These are phyloP conservation scores for Zoanthus solanderi DNA, from an alignment of 92 coral and sea anemone species.

Conservation along the genomic window DNA sequence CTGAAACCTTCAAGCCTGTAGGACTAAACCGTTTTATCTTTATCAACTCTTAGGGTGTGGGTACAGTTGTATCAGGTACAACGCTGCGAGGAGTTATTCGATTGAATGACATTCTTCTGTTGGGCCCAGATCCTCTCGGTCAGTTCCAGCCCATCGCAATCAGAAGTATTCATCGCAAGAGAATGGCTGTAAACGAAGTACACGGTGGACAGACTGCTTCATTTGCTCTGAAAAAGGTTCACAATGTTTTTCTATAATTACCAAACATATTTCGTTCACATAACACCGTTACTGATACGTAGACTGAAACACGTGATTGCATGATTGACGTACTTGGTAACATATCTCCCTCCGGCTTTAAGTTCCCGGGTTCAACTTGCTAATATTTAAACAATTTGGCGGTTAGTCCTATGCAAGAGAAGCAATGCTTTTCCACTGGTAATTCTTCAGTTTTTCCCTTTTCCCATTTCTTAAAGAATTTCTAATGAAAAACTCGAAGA, in stretches of 20 bases:
- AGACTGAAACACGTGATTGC: too few species aligned
- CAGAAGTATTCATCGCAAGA: conserved; percentile 95
- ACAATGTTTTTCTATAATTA: background rate
- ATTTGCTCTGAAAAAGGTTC: conserved; percentile 94
- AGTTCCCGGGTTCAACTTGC: too few species aligned
- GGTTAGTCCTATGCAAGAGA: too few species aligned
- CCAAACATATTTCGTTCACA: background rate
- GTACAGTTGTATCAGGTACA: conserved; percentile 98
- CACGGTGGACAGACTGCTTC: conserved; percentile 99
- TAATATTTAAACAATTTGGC: too few species aligned
- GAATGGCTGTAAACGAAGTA: conserved; percentile 94
- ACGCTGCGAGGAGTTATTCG: conserved; percentile 93
- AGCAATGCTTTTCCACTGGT: too few species aligned
- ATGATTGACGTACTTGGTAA: too few species aligned
- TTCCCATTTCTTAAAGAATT: too few species aligned
- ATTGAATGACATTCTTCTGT: conserved; percentile 85
- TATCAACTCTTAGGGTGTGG: conserved; percentile 82
- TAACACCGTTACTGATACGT: background rate
- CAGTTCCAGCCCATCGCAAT: conserved; percentile 94
- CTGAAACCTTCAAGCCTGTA: too few species aligned
- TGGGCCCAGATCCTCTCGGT: conserved; percentile 99
- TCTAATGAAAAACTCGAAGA: too few species aligned
- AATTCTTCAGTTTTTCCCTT: too few species aligned
- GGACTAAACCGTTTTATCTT: background rate
- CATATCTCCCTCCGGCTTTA: too few species aligned